Conservation (phyloP, 1,140 invertebrate genomes). For the Tachypleus tridentatus region DNA sequence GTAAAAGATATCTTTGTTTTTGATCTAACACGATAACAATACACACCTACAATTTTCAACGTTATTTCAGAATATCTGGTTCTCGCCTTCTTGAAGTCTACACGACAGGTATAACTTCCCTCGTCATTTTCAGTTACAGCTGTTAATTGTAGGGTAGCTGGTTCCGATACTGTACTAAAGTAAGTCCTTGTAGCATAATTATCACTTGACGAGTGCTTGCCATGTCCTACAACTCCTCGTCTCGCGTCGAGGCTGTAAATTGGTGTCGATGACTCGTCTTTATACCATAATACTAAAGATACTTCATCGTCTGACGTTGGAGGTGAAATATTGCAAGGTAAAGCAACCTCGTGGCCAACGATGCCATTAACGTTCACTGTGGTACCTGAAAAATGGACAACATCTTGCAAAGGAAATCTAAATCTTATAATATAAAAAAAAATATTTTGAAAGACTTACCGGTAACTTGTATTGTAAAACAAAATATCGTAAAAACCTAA, state of each 20-base stretch:
- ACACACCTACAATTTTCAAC: slow-evolving; percentile 73
- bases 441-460: too few species aligned
- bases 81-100: slow-evolving; percentile 74
- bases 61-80: slow-evolving; percentile 72
- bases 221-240: slow-evolving; percentile 17
- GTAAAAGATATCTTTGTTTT: too few species aligned
- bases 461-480: too few species aligned
- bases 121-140: slow-evolving; percentile 42
- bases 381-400: too few species aligned
- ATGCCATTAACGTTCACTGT: too few species aligned
- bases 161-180: slow-evolving; percentile 12
- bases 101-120: slow-evolving; percentile 68
- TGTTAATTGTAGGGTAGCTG: slow-evolving; percentile 16
- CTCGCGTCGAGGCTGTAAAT: slow-evolving; percentile 27
- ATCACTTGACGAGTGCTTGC: slow-evolving; percentile 15
- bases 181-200: slow-evolving; percentile 14
- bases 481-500: too few species aligned
- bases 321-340: slow-evolving; percentile 71
- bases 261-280: slow-evolving; percentile 47
- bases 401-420: too few species aligned
- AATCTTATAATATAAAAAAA: too few species aligned
- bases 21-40: too few species aligned
- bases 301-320: slow-evolving; percentile 62
- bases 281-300: slow-evolving; percentile 83
- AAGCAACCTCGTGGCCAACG: slow-evolving; percentile 23